Evolutionary conservation across 1,140 invertebrate genomes (phyloP), one percentile per base, ranked within the genome.

Genomic region (Drosophila pseudoobscura): DNA sequence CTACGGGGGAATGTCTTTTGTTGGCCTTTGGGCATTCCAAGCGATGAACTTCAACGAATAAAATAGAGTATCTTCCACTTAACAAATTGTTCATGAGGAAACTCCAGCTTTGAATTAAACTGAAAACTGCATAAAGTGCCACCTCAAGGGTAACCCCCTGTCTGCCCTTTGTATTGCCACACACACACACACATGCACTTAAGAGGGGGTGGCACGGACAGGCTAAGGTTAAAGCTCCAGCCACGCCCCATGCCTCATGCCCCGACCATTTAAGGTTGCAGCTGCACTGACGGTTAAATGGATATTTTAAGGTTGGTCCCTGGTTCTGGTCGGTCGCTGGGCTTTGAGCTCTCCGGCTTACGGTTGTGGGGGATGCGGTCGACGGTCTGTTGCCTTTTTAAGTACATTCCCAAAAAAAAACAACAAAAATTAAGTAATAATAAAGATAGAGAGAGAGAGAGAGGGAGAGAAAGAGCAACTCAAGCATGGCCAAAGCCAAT

Each of bases 251-350:
- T 31, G 45, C 55, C 46, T 49, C 47, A 51, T 43, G 22, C 53
- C 41, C 49, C 26, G 31, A 35, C 45, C 62, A 54, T 54, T 66
- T 75, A 68, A 75, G 62, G 73, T 62, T 66, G 50, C 53, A 78
- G 64, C 74, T 80, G 80, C 49, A 68, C 58, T 76, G 35, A 39
- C 5, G 46, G 64, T 57, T 54, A 63, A 62, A 55, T 80, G 74
- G 52, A 65, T 41, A 58, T 62, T 83, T 83, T 83, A 83, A 83
- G 79, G 80, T 78, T 71, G 75, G 80, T 80, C 70, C 74, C 56
- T 53, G 57, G 35, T 31, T 45, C 45, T 50, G 51, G 51, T 53
- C 29, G 29, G 35, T 39, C 35, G 13, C 35, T 39, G 35, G 35
- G 35, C 35, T 39, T 39, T 39, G 35, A 39, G 35, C 35, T 39